Evolutionary conservation across 2,113 vertebrate genomes (phyloP), one percentile per base, ranked within the genome.

Genomic region (Lepisosteus osseus): DNA sequence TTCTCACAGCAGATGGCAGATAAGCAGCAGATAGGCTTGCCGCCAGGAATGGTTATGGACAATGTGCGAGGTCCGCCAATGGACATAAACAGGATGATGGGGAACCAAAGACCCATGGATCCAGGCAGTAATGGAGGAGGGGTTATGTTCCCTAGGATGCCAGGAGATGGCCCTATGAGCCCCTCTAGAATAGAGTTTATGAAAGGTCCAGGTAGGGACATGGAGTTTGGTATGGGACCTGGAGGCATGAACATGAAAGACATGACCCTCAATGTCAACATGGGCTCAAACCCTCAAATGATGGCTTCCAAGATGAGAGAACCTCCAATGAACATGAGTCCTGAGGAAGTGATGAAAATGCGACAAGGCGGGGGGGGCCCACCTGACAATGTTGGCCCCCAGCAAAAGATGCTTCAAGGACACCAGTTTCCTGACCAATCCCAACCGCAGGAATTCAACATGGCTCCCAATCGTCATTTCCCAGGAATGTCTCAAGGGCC

Each of bases 1-100:
- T 99, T 98, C 70, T 96, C 98, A 76, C 96, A 97, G 80, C 95
- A 97, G 64, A 92, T 98, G 90, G 91, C 91, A 13, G 97, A 96
- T 80, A 95, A 95, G 15, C 94, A 94, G 85, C 96, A 97, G 80
- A 93, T 98, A 84, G 94, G 93, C 43, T 80, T 98, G 2, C 95
- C 97, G 70, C 94, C 94, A 0, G 95, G 94, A 44, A 94, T 98
- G 86, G 93, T 94, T 87, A 93, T 99, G 79, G 92, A 94, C 77
- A 82, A 86, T 29, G 88, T 92, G 72, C 78, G 91, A 81, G 62
- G 3, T 11, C 91, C 92, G 0, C 77, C 88, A 76, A 80, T 94
- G 90, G 97, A 99, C 67, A 94, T 98, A 86, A 96, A 93, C 78
- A 90, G 97, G 85, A 94, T 98, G 94, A 93, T 98, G 86, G 89